These are phyloP conservation scores for Drosophila yakuba DNA, from an alignment of 1,140 invertebrate genomes.

Conservation along the genomic window DNA sequence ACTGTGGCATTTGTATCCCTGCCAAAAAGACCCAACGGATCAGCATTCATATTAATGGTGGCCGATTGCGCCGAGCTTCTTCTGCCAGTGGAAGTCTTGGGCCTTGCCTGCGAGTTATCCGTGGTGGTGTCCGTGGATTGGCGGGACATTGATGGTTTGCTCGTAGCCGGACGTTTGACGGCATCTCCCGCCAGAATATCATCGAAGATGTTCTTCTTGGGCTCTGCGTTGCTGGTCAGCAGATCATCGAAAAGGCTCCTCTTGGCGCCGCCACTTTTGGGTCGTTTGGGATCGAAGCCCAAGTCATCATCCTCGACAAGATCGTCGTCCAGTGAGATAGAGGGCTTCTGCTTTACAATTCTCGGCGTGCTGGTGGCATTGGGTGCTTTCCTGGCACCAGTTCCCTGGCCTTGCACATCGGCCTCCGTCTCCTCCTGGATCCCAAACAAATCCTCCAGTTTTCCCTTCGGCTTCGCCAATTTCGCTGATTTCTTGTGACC, in stretches of 20 bases:
- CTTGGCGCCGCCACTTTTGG: constrained; percentile 60
- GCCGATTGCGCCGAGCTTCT: constrained; percentile 68
- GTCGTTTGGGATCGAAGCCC: constrained; percentile 82
- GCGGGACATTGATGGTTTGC: constrained; percentile 70
- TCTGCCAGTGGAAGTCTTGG: constrained; percentile 72
- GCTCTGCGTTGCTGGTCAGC: constrained; percentile 45
- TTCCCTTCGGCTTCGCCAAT: constrained; percentile 46
- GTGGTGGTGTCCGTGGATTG: constrained; percentile 82
- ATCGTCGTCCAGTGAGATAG: constrained; percentile 66
- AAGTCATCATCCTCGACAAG: constrained; percentile 73
- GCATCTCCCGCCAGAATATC: constrained; percentile 48
- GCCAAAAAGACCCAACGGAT: constrained; percentile 75
- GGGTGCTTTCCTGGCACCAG: constrained; percentile 19
- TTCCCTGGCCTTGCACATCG: constrained; percentile 44
- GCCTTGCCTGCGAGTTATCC: constrained; percentile 67
- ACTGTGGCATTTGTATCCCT: constrained; percentile 61
- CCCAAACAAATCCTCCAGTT: constrained; percentile 81
- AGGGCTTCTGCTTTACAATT: constrained; percentile 74
- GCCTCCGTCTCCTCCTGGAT: constrained; percentile 74
- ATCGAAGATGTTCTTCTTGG: constrained; percentile 69
- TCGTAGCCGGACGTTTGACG: constrained; percentile 54
- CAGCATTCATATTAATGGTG: constrained; percentile 56
- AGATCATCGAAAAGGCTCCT: constrained; percentile 65
- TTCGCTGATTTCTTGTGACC: constrained; percentile 50
- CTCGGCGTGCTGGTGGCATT: constrained; percentile 60